A percentile compares a stretch with the other conserved stretches of the same genome.
These are phyloP conservation scores for Embiotoca jacksoni DNA, from an alignment of 2,113 vertebrate genomes.

Conservation along the genomic window DNA sequence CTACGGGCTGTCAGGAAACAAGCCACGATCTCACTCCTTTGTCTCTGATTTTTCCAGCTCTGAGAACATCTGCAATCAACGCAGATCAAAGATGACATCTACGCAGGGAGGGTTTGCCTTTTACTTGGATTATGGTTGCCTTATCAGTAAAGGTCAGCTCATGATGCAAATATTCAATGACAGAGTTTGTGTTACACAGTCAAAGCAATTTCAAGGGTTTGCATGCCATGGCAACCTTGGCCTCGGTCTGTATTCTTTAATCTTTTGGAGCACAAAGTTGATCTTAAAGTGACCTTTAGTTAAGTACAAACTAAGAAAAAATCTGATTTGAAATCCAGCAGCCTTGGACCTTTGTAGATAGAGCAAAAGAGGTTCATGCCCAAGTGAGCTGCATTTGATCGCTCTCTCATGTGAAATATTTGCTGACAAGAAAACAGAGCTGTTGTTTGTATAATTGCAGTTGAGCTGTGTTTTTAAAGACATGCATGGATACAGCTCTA, in stretches of 20 bases:
- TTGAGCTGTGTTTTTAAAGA: not conserved
- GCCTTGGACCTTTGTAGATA: not conserved
- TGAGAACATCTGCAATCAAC: conserved; percentile 50
- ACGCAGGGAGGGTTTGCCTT: conserved; percentile 5
- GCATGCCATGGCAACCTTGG: conserved; percentile 39
- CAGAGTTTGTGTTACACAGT: conserved; percentile 39
- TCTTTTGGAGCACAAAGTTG: conserved; percentile 43
- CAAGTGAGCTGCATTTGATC: conserved; percentile 7
- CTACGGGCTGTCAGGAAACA: conserved; percentile 37
- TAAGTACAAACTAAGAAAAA: conserved; percentile 21
- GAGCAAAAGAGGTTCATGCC: not conserved
- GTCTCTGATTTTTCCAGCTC: conserved; percentile 21
- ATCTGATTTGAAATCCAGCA: conserved; percentile 7
- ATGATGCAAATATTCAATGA: conserved; percentile 53
- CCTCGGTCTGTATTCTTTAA: conserved; percentile 31
- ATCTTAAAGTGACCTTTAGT: conserved; percentile 38
- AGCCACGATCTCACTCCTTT: conserved; percentile 33
- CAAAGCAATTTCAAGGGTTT: conserved; percentile 49
- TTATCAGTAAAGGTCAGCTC: conserved; percentile 56
- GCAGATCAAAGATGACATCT: conserved; percentile 42
- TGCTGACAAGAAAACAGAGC: not conserved
- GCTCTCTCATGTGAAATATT: not conserved
- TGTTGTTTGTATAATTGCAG: too few relatives aligned
- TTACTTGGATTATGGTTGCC: conserved; percentile 41
- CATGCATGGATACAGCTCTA: not conserved